Evolutionary conservation across 2,888 invertebrate genomes (phyloP), one percentile per base, ranked within the genome.

Genomic region (Petrophora chlorosata): DNA sequence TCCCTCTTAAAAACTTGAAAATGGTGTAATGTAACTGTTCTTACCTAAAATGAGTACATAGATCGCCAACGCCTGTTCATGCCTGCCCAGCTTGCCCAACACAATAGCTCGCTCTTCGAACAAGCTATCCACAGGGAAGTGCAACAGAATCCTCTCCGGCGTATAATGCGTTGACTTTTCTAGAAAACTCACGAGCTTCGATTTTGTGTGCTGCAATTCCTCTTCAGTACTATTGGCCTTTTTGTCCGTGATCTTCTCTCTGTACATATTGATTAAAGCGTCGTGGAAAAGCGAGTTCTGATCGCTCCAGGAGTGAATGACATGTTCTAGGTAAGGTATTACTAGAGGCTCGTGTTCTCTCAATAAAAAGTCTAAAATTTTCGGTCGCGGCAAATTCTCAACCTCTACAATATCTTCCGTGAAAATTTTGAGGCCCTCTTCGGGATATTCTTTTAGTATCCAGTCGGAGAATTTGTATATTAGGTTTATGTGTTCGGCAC

Each of bases 71-170:
- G 98, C 98, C 76, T 98, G 96, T 70, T 98, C 97, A 77, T 99
- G 99, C 55, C 95, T 91, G 0, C 97, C 97, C 14, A 99, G 88
- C 63, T 96, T 94, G 0, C 98, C 99, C 28, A 99, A 88, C 52
- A 99, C 94, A n/a, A 99, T 92, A 0, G 99, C 99, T 51, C 98
- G 92, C 79, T 99, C 99, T 76, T 99, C 98, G 70, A 96, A 94
- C 67, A 99, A 89, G 47, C 92, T 91, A 66, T 98, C 95, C 28
- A 93, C 93, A 0, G 98, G 98, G 63, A 99, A 97, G 72, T 96
- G 95, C 13, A 95, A 91, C 14, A 98, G 89, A 0, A 98, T 95
- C 34, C 94, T 93, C 79, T 98, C 98, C 0, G 98, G 95, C 0
- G 94, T 95, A 70, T 98, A 99, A 73, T 94, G 87, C 5, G 91